phyloP scores from a whole-genome alignment of 2,888 invertebrate genomes.

The Trichopria drosophilae region DNA sequence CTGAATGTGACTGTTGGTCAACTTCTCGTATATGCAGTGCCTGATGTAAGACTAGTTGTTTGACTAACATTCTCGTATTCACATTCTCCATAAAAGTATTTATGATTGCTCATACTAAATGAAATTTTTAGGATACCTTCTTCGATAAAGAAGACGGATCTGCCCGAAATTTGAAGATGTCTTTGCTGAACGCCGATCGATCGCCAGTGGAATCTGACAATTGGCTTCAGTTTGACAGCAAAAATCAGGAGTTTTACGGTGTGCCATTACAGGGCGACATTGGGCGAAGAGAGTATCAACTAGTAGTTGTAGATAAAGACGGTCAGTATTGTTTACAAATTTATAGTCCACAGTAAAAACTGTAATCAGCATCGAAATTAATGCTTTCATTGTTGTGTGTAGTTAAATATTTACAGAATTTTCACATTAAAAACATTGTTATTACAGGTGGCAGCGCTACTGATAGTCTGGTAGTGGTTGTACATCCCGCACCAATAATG shows the following conservation, averaged over 20 bases:
- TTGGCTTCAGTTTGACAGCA: constrained; percentile 88
- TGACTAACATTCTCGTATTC: no score
- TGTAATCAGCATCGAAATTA: background rate
- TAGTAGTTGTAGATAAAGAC: constrained; percentile 62
- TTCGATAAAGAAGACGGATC: constrained; percentile 85
- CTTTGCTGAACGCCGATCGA: constrained; percentile 73
- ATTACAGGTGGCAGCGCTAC: constrained; percentile 64
- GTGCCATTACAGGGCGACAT: constrained; percentile 73
- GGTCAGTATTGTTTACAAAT: constrained; percentile 32
- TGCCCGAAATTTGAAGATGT: constrained; percentile 72
- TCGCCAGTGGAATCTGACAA: constrained; percentile 68
- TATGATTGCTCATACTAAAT: no score
- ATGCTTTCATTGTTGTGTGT: background rate
- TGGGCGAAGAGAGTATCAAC: constrained; percentile 76
- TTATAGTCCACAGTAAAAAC: constrained; percentile 2
- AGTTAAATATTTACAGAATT: background rate
- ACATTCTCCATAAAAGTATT: constrained; percentile 35
- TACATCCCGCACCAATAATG: constrained; percentile 66
- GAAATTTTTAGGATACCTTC: constrained; percentile 80
- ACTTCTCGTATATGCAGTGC: constrained; percentile 78
- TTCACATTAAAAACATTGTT: background rate
- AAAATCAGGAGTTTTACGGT: constrained; percentile 87
- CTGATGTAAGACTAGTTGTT: constrained; percentile 64
- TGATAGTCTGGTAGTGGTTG: constrained; percentile 78
- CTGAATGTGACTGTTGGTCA: constrained; percentile 82